Conservation (phyloP, 2,113 vertebrate genomes). For the Neofelis nebulosa region DNA sequence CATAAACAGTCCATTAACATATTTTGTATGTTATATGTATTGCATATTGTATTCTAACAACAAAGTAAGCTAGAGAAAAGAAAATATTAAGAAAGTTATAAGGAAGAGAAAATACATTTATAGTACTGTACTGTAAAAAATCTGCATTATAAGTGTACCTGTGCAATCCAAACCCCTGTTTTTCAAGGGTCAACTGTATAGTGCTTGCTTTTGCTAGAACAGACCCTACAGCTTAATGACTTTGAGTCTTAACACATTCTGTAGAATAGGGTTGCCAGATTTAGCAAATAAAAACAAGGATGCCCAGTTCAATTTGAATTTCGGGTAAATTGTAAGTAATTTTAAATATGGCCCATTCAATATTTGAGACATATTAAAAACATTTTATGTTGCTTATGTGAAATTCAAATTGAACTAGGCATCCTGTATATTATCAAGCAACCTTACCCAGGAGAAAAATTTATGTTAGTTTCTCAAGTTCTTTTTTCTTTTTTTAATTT, state of each 20-base stretch:
- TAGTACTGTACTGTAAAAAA: neutral
- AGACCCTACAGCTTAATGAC: neutral
- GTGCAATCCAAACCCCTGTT: neutral
- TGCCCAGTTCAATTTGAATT: constrained; percentile 44
- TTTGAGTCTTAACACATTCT: neutral
- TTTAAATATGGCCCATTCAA: constrained; percentile 10
- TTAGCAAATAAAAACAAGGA: constrained; percentile 48
- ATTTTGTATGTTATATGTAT: neutral
- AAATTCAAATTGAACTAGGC: constrained; percentile 28
- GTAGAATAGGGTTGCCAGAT: neutral
- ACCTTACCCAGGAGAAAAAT: neutral
- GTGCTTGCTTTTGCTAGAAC: constrained; percentile 20
- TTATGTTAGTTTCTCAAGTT: neutral
- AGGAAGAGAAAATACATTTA: neutral
- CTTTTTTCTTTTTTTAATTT: neutral
- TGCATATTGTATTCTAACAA: neutral
- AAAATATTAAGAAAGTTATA: neutral
- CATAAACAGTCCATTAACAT: neutral
- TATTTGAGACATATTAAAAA: constrained; percentile 18
- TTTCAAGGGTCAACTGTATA: neutral
- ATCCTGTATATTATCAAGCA: constrained; percentile 17
- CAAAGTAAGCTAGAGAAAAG: neutral
- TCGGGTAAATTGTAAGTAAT: neutral
- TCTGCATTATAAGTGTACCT: neutral
- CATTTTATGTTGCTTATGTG: neutral